Evolutionary conservation across 2,797 vertebrate genomes (phyloP).

Genomic region (Enteromius radiatus): DNA sequence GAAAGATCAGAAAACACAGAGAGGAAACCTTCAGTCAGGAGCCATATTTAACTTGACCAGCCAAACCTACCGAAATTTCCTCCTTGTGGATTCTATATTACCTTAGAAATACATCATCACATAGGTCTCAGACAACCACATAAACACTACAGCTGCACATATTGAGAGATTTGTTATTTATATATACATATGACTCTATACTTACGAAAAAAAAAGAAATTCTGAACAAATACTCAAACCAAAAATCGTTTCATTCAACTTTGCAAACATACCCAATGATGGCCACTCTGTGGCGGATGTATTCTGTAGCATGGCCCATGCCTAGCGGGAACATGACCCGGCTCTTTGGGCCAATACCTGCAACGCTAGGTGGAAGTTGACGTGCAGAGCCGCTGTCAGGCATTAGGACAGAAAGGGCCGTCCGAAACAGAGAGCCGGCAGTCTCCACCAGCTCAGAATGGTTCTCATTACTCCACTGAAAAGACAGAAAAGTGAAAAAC

Average conservation of each 20-base stretch:
- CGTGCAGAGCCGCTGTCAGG: conserved; percentile 86
- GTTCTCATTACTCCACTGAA: conserved; percentile 93
- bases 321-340: conserved; percentile 91
- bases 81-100: neutral
- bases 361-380: conserved; percentile 94
- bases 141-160: conserved; percentile 9
- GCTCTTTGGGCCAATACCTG: conserved; percentile 84
- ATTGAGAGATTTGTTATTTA: neutral
- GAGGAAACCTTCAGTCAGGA: neutral
- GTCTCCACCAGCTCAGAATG: conserved; percentile 91
- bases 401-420: conserved; percentile 82
- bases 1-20: conserved; percentile 51
- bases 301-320: conserved; percentile 92
- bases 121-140: neutral
- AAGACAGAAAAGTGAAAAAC: conserved; percentile 42
- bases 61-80: neutral
- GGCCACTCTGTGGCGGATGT: conserved; percentile 88
- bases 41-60: neutral
- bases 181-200: neutral
- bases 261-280: conserved; percentile 88
- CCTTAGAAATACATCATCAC: conserved; percentile 22
- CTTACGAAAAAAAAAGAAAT: neutral
- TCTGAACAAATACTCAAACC: neutral
- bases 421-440: conserved; percentile 85
- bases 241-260: conserved; percentile 4